These are phyloP conservation scores for Morpho achilles DNA, from an alignment of 2,888 invertebrate species.

Conservation along the genomic window DNA sequence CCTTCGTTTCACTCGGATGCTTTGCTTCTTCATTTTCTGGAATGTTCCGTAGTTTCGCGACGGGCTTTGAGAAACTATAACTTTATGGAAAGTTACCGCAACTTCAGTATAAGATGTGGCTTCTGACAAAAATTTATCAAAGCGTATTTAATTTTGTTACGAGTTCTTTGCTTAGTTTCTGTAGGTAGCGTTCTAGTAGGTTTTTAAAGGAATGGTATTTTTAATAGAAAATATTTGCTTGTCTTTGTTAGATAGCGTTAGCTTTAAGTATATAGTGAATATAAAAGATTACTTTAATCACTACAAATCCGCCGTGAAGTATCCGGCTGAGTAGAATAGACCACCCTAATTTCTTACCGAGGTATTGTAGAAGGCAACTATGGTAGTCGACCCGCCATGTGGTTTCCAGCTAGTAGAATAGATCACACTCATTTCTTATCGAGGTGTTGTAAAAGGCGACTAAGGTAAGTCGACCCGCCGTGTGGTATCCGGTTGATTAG, in stretches of 20 bases:
- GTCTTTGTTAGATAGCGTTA: background rate
- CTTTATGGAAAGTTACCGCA: slow-evolving; percentile 74
- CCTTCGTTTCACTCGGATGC: slow-evolving; percentile 69
- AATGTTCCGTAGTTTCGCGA: slow-evolving; percentile 71
- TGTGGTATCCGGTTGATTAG: no score
- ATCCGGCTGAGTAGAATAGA: no score
- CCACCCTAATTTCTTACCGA: no score
- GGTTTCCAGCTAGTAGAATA: no score
- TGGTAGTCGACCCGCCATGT: no score
- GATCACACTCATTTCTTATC: no score
- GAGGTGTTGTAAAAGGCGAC: no score
- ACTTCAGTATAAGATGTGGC: slow-evolving; percentile 70
- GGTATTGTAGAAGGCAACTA: no score
- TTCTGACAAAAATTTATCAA: slow-evolving; percentile 73
- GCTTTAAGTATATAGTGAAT: no score
- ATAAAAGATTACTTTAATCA: no score
- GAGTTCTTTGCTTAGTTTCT: slow-evolving; percentile 53
- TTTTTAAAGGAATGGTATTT: slow-evolving; percentile 7
- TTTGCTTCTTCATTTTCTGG: slow-evolving; percentile 74
- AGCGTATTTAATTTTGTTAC: slow-evolving; percentile 77
- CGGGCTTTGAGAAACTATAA: slow-evolving; percentile 77
- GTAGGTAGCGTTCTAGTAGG: slow-evolving; percentile 1
- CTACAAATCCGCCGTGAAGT: no score
- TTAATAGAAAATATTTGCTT: background rate
- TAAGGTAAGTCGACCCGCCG: no score